Conservation (phyloP, 1,140 invertebrate genomes). For the Drosophila lini region DNA sequence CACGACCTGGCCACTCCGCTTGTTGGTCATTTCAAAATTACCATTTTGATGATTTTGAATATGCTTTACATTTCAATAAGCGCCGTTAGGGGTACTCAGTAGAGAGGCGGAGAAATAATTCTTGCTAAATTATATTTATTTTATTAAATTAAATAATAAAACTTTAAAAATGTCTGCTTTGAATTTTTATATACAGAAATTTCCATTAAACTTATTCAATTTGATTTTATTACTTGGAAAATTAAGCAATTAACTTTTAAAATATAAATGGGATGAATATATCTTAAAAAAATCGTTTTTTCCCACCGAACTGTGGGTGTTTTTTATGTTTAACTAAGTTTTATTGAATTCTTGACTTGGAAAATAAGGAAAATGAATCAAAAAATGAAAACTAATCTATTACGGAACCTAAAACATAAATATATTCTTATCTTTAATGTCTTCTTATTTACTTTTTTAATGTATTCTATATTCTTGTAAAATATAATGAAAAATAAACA, state of each 20-base stretch:
- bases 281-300: too few species aligned
- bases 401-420: too few species aligned
- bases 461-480: background rate
- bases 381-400: too few species aligned
- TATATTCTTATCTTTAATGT: background rate
- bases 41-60: slow-evolving; percentile 41
- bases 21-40: slow-evolving; percentile 25
- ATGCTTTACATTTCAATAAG: slow-evolving; percentile 44
- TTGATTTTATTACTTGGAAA: too few species aligned
- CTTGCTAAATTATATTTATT: too few species aligned
- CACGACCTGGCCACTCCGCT: slow-evolving; percentile 26
- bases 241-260: background rate
- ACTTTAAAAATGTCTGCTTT: too few species aligned
- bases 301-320: too few species aligned
- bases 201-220: background rate
- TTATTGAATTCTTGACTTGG: background rate
- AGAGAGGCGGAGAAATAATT: background rate
- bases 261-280: background rate
- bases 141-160: too few species aligned
- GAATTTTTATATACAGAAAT: too few species aligned
- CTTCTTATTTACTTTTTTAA: background rate
- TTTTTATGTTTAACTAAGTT: background rate
- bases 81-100: slow-evolving; percentile 21
- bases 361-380: background rate
- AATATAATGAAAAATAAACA: background rate